These are phyloP conservation scores for honey bee (Apis mellifera) DNA, from an alignment of 1,140 invertebrate species.

Conservation along the genomic window DNA sequence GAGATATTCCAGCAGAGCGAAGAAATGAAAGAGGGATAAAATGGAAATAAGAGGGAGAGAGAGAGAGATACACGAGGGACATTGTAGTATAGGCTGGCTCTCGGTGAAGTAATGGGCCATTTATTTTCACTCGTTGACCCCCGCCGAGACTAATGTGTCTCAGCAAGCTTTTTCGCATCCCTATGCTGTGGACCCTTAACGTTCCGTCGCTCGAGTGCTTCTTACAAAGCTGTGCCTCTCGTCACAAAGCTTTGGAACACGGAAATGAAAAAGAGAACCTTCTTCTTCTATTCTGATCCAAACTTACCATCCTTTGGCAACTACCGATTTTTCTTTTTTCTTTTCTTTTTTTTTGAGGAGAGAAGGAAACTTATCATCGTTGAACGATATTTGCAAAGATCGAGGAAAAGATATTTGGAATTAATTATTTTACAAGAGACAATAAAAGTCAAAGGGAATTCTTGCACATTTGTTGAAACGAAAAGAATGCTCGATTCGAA, in stretches of 20 bases:
- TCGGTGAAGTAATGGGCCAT: slow-evolving; percentile 69
- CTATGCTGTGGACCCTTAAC: slow-evolving; percentile 46
- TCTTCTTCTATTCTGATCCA: not conserved
- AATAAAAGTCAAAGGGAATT: too few relatives aligned
- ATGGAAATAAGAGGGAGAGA: too few relatives aligned
- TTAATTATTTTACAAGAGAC: too few relatives aligned
- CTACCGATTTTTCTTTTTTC: not conserved
- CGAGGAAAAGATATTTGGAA: too few relatives aligned
- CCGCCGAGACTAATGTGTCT: slow-evolving; percentile 72
- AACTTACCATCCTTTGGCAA: not conserved
- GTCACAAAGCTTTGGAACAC: slow-evolving; percentile 38
- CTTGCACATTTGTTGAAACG: too few relatives aligned
- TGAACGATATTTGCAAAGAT: too few relatives aligned
- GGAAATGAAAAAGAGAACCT: not conserved
- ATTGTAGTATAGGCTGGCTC: slow-evolving; percentile 48
- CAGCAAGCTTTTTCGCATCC: slow-evolving; percentile 67
- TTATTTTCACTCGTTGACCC: slow-evolving; percentile 74
- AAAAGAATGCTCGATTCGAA: too few relatives aligned
- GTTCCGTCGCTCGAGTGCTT: slow-evolving; percentile 50
- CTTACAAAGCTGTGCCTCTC: slow-evolving; percentile 32
- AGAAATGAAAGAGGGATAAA: not conserved
- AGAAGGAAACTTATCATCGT: too few relatives aligned
- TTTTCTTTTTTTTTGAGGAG: too few relatives aligned
- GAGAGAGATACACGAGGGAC: slow-evolving; percentile 29
- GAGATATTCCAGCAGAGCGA: slow-evolving; percentile 52